A percentile compares a stretch with the other conserved stretches of the same genome.
Conservation (phyloP, 2,888 invertebrate genomes). For the Mythimna pallens region DNA sequence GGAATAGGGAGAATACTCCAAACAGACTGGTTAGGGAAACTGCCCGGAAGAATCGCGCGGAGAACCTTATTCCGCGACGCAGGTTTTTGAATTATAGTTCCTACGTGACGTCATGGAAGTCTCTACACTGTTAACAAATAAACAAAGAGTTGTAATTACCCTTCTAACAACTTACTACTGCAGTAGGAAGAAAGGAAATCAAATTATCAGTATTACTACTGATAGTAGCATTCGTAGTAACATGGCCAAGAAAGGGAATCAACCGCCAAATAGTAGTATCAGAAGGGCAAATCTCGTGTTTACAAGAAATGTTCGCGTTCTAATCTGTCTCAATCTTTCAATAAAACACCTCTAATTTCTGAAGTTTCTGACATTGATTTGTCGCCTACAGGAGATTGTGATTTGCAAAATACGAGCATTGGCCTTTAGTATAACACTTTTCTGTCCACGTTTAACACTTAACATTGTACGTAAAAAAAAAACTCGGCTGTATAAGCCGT, state of each 20-base stretch:
- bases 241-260: too few relatives aligned
- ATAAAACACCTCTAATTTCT: neutral
- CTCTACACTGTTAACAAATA: neutral
- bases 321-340: neutral
- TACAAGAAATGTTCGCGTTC: neutral
- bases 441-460: neutral
- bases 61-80: too few relatives aligned
- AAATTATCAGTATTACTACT: too few relatives aligned
- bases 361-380: neutral
- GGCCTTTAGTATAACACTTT: neutral
- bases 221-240: too few relatives aligned
- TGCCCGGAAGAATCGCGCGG: too few relatives aligned
- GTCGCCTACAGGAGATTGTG: neutral
- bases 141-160: neutral
- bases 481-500: neutral
- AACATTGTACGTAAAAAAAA: neutral
- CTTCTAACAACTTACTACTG: too few relatives aligned
- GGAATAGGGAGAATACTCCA: too few relatives aligned
- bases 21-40: too few relatives aligned
- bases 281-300: neutral
- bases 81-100: too few relatives aligned
- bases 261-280: neutral
- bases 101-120: too few relatives aligned
- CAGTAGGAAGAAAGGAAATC: too few relatives aligned
- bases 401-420: neutral